These are phyloP conservation scores for Gyps fulvus DNA, from an alignment of 2,113 vertebrate genomes.

Conservation along the genomic window DNA sequence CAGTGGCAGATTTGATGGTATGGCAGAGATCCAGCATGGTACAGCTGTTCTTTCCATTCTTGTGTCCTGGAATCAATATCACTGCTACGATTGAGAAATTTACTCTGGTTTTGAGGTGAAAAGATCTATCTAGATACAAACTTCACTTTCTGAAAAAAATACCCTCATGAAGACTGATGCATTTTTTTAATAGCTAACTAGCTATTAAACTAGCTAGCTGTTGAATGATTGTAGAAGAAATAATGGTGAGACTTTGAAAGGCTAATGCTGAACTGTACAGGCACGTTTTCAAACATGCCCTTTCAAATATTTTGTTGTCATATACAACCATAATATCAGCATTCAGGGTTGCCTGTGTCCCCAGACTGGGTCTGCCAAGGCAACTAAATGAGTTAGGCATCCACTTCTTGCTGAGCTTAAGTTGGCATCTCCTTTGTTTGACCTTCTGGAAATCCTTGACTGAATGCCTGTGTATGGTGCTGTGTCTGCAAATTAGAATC, in stretches of 20 bases:
- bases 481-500: not conserved
- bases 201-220: not conserved
- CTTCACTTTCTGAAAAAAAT: not conserved
- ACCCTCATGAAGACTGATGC: not conserved
- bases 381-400: not conserved
- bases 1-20: not conserved
- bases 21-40: not conserved
- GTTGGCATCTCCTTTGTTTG: not conserved
- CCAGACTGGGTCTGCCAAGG: not conserved
- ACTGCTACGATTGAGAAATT: not conserved
- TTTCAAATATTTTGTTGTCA: not conserved
- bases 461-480: not conserved
- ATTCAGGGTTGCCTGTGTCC: not conserved
- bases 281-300: not conserved
- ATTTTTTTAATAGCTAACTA: not conserved
- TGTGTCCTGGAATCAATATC: not conserved
- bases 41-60: not conserved
- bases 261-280: not conserved
- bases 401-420: not conserved
- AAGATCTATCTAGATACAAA: not conserved
- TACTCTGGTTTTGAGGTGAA: not conserved
- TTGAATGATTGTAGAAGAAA: not conserved
- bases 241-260: not conserved
- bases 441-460: conserved; percentile 14
- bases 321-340: not conserved